These are phyloP conservation scores for Panagrolaimus sp. DNA, from an alignment of 1,140 invertebrate species.

Conservation along the genomic window DNA sequence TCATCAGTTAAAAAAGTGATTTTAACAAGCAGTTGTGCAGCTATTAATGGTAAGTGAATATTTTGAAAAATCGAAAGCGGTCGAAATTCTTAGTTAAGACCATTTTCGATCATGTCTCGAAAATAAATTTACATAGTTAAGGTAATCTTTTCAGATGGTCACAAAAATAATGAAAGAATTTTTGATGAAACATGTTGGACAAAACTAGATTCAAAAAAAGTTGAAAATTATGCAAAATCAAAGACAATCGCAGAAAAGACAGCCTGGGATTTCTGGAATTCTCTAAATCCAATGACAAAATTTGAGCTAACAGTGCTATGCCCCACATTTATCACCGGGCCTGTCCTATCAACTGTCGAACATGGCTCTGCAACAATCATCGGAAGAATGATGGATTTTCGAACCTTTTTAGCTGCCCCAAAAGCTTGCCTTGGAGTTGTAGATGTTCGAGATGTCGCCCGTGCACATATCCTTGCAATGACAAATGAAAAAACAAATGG, in stretches of 20 bases:
- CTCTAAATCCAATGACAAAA: conserved; percentile 51
- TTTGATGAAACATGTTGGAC: conserved; percentile 64
- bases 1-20: conserved; percentile 63
- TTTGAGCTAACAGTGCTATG: conserved; percentile 63
- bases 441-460: conserved; percentile 64
- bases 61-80: not conserved
- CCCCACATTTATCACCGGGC: conserved; percentile 63
- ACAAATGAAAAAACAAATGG: conserved; percentile 61
- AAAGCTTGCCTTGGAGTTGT: conserved; percentile 57
- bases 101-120: no score
- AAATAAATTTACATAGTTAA: no score
- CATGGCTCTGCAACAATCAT: conserved; percentile 27
- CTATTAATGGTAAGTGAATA: conserved; percentile 60
- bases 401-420: conserved; percentile 31
- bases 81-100: no score
- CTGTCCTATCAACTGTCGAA: conserved; percentile 59
- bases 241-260: conserved; percentile 64
- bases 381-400: conserved; percentile 32
- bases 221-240: conserved; percentile 61
- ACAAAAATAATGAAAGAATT: conserved; percentile 57
- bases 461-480: conserved; percentile 64
- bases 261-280: conserved; percentile 63
- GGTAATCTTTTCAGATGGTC: conserved; percentile 44
- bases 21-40: conserved; percentile 63
- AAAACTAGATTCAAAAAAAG: conserved; percentile 52